Evolutionary conservation across 2,797 vertebrate species (phyloP).

Genomic region (Echiichthys vipera): DNA sequence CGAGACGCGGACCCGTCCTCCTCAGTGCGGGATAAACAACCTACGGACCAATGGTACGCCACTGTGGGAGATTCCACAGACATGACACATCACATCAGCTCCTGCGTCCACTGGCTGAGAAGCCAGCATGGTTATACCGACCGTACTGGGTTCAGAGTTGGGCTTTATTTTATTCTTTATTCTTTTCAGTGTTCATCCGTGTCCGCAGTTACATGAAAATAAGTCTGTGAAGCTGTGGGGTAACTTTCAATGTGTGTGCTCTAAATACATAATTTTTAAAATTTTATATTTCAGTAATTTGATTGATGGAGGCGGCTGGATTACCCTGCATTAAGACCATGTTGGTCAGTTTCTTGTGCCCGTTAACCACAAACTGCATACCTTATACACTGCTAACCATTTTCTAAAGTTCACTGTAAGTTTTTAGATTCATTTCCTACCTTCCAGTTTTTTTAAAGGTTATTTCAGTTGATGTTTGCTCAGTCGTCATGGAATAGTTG

Average conservation of each 20-base stretch:
- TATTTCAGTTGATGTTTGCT: too few relatives aligned
- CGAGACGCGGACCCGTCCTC: conserved; percentile 46
- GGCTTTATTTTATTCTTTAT: not conserved
- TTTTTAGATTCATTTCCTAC: too few relatives aligned
- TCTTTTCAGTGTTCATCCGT: not conserved
- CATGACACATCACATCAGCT: conserved; percentile 54
- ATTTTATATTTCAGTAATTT: too few relatives aligned
- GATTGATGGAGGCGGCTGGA: not conserved
- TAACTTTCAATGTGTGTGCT: not conserved
- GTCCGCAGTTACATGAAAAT: too few relatives aligned
- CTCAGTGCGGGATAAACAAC: conserved; percentile 46
- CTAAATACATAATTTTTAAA: too few relatives aligned
- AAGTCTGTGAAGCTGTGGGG: not conserved
- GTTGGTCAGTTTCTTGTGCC: not conserved
- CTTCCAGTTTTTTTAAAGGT: too few relatives aligned
- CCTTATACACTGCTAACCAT: not conserved
- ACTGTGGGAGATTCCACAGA: conserved; percentile 53
- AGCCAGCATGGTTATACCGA: conserved; percentile 4
- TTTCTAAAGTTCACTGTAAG: not conserved
- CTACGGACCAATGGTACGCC: conserved; percentile 33
- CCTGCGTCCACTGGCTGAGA: conserved; percentile 25
- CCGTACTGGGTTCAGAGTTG: not conserved
- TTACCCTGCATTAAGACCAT: not conserved
- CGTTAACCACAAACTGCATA: not conserved
- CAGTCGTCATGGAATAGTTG: too few relatives aligned